Percentiles rank a stretch among this genome's conserved stretches.
Conservation (phyloP, 1,140 invertebrate species). For the Drosophila takahashii region DNA sequence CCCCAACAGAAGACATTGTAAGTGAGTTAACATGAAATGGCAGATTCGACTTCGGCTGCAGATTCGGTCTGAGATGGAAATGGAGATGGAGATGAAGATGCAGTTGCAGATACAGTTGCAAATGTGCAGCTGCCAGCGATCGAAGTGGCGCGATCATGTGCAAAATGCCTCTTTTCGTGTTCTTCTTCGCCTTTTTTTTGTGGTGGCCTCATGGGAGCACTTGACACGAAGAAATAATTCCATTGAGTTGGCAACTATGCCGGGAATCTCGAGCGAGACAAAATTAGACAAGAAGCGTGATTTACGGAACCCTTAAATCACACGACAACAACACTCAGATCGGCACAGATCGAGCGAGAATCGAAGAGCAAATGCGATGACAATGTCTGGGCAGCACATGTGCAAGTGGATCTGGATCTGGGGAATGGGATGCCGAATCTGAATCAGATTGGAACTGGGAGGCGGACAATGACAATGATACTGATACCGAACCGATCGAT, state of each 20-base stretch:
- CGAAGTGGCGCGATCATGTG: constrained; percentile 64
- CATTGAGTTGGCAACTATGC: constrained; percentile 78
- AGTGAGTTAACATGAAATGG: constrained; percentile 46
- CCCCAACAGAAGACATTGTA: constrained; percentile 1
- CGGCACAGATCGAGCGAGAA: constrained; percentile 64
- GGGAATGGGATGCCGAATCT: constrained; percentile 1
- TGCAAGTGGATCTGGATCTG: constrained; percentile 18
- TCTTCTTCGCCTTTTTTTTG: background rate
- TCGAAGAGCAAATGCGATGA: constrained; percentile 71
- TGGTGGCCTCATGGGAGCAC: constrained; percentile 57
- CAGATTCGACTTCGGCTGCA: constrained; percentile 46
- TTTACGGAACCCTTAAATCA: constrained; percentile 82
- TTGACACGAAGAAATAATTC: constrained; percentile 81
- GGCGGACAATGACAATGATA: constrained; percentile 41
- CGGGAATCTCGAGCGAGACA: constrained; percentile 76
- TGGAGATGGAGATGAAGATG: constrained; percentile 38
- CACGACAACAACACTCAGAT: constrained; percentile 52
- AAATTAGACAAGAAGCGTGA: constrained; percentile 81
- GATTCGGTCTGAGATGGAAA: constrained; percentile 23
- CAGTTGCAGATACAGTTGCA: constrained; percentile 46
- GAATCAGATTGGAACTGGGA: constrained; percentile 6
- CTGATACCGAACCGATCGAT: constrained; percentile 56
- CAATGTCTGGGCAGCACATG: constrained; percentile 71
- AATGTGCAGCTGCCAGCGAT: constrained; percentile 43
- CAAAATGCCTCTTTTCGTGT: constrained; percentile 39